These are phyloP conservation scores for Anaspis maculata DNA, from an alignment of 2,888 invertebrate species.

Conservation along the genomic window DNA sequence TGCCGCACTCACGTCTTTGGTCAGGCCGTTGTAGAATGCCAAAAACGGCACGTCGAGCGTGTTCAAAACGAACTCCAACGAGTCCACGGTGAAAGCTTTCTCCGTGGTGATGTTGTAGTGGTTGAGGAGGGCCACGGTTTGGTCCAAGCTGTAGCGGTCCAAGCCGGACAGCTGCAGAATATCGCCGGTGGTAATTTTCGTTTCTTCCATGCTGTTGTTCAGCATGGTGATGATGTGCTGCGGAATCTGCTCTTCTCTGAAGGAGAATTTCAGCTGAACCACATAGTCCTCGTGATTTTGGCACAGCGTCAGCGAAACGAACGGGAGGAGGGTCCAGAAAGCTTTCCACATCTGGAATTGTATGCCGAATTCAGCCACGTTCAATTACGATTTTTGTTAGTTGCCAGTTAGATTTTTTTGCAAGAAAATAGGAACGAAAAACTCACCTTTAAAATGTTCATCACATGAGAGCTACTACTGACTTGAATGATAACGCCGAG, in stretches of 20 bases:
- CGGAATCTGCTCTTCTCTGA: slow-evolving; percentile 2
- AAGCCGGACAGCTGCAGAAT: slow-evolving; percentile 1
- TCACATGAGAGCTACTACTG: no score
- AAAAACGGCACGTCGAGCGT: neutral
- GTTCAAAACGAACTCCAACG: neutral
- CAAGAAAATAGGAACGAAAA: no score
- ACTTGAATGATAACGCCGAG: no score
- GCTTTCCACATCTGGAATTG: no score
- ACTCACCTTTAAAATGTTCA: no score
- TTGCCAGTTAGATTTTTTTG: no score
- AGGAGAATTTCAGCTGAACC: slow-evolving; percentile 1
- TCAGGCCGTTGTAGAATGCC: neutral
- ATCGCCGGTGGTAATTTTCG: neutral
- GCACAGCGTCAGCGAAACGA: no score
- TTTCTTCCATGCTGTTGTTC: slow-evolving; percentile 1
- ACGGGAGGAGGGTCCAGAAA: no score
- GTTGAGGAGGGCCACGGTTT: neutral
- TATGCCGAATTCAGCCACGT: no score
- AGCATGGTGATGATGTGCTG: slow-evolving; percentile 1
- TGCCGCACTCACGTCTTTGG: neutral
- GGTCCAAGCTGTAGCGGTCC: neutral
- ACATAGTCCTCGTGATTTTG: slow-evolving; percentile 1
- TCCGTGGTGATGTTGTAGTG: neutral
- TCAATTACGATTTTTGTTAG: no score
- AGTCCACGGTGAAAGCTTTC: neutral